phyloP scores from a whole-genome alignment of 2,113 vertebrate species.

The Cathartes aura region DNA sequence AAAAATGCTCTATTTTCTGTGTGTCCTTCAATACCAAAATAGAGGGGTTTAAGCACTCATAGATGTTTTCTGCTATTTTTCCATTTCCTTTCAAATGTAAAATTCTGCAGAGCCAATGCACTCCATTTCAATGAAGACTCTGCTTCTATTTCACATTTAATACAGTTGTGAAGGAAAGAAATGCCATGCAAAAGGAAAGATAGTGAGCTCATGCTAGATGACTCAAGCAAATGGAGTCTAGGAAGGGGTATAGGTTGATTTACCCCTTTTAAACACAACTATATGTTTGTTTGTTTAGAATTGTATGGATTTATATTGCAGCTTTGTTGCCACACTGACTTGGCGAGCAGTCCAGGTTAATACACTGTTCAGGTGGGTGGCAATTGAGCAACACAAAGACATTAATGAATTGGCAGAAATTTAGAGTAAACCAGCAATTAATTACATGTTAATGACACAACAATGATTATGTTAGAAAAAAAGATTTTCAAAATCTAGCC shows the following conservation, averaged over 20 bases:
- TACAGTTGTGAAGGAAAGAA: not conserved
- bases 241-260: not conserved
- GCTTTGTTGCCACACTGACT: not conserved
- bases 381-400: not conserved
- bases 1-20: not conserved
- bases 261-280: not conserved
- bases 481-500: not conserved
- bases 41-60: not conserved
- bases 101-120: not conserved
- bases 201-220: not conserved
- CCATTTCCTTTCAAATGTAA: not conserved
- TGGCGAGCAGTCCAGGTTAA: not conserved
- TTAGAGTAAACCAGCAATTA: not conserved
- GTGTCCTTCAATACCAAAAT: not conserved
- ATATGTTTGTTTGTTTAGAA: not conserved
- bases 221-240: not conserved
- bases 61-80: not conserved
- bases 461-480: not conserved
- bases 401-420: not conserved
- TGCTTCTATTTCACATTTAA: not conserved
- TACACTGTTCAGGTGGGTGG: not conserved
- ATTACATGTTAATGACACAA: not conserved
- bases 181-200: not conserved
- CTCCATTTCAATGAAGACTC: not conserved
- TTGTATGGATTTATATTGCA: not conserved